These are phyloP conservation scores for Mobula birostris DNA, from an alignment of 2,113 vertebrate genomes.

Conservation along the genomic window DNA sequence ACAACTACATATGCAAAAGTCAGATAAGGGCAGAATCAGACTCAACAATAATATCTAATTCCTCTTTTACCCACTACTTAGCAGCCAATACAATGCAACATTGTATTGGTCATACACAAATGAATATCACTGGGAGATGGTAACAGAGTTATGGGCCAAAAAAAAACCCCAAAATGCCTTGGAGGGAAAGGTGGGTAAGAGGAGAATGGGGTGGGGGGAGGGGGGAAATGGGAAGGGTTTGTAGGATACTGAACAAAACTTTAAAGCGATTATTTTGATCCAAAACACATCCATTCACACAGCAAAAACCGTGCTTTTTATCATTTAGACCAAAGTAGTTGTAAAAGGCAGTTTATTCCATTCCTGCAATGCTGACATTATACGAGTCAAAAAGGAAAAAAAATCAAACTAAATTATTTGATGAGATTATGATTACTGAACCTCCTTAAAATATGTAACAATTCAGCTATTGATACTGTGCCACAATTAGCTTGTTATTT, in stretches of 20 bases:
- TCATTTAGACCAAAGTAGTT: not conserved
- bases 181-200: no score
- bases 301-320: not conserved
- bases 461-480: not conserved
- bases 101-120: not conserved
- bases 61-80: not conserved
- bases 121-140: not conserved
- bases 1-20: not conserved
- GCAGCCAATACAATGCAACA: not conserved
- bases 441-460: not conserved
- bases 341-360: not conserved
- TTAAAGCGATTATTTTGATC: no score
- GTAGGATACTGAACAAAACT: no score
- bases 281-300: not conserved
- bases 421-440: no score
- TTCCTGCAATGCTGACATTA: no score
- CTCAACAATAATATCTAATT: not conserved
- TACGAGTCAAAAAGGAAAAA: not conserved
- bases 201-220: not conserved
- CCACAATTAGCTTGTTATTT: not conserved
- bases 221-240: not conserved
- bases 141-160: not conserved
- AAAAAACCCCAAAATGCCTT: not conserved
- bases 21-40: not conserved
- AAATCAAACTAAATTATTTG: not conserved